Evolutionary conservation across 2,113 vertebrate genomes (phyloP).

Genomic region (Corythoichthys haematopterus): DNA sequence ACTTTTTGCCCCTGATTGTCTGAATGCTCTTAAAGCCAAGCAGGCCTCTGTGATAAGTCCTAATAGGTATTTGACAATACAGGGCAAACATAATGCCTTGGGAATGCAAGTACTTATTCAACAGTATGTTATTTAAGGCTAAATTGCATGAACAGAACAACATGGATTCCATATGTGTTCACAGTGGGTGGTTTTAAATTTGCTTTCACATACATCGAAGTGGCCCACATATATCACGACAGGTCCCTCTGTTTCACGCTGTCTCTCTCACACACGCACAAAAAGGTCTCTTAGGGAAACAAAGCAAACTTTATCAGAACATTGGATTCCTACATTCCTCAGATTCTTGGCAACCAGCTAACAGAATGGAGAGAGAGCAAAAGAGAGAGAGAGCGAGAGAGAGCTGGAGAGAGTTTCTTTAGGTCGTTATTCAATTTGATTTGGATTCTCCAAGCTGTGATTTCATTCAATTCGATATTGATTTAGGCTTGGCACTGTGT

Average conservation of each 20-base stretch:
- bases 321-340: slow-evolving; percentile 88
- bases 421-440: background rate
- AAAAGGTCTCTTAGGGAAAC: slow-evolving; percentile 84
- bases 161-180: slow-evolving; percentile 10
- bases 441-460: background rate
- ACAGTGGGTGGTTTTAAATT: background rate
- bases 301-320: slow-evolving; percentile 96
- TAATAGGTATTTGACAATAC: slow-evolving; percentile 22
- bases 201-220: background rate
- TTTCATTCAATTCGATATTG: background rate
- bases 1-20: slow-evolving; percentile 15
- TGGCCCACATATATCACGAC: background rate
- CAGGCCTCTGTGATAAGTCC: slow-evolving; percentile 6
- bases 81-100: slow-evolving; percentile 7
- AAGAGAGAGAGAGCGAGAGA: background rate
- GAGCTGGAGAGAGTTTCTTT: background rate
- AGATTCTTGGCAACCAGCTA: slow-evolving; percentile 87
- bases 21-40: slow-evolving; percentile 18
- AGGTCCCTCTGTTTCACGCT: slow-evolving; percentile 64
- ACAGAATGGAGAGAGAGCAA: slow-evolving; percentile 45
- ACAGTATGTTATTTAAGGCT: slow-evolving; percentile 5
- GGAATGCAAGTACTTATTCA: slow-evolving; percentile 21
- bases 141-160: background rate
- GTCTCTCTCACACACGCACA: slow-evolving; percentile 18
- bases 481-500: background rate